phyloP scores from a whole-genome alignment of 2,888 invertebrate genomes.

The Dicranocentrus wangi region DNA sequence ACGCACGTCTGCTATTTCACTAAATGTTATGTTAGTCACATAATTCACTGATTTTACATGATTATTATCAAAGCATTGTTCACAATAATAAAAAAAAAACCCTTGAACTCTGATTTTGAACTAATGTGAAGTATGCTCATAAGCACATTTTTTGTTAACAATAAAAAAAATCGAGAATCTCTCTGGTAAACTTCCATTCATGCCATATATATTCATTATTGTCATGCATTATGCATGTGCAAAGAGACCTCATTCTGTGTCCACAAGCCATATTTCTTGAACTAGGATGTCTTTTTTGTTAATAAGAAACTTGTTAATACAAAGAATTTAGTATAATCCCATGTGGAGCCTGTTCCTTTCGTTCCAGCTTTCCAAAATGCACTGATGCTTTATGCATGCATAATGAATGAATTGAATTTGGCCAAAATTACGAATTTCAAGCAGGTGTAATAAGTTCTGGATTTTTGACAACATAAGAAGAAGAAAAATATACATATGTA shows the following conservation, averaged over 20 bases:
- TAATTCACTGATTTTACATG: constrained; percentile 5
- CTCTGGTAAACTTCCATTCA: no score
- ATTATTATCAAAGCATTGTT: neutral
- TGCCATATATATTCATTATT: neutral
- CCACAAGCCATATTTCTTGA: constrained; percentile 13
- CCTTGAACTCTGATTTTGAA: no score
- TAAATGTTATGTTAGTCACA: neutral
- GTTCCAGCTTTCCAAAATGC: constrained; percentile 3
- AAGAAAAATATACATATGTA: neutral
- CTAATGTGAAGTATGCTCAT: no score
- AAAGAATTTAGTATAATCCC: neutral
- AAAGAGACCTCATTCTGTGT: constrained; percentile 23
- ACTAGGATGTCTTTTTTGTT: constrained; percentile 3
- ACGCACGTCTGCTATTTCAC: no score
- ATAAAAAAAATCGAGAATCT: no score
- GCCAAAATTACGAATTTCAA: neutral
- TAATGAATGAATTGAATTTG: constrained; percentile 12
- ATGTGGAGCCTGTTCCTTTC: neutral
- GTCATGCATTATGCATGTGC: constrained; percentile 24
- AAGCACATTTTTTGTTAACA: no score
- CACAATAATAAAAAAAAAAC: no score
- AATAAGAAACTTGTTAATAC: constrained; percentile 17
- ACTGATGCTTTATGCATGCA: neutral
- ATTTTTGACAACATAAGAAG: neutral
- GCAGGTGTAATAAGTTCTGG: constrained; percentile 20